Evolutionary conservation across 2,797 vertebrate genomes (phyloP).

Genomic region (Champsocephalus esox): DNA sequence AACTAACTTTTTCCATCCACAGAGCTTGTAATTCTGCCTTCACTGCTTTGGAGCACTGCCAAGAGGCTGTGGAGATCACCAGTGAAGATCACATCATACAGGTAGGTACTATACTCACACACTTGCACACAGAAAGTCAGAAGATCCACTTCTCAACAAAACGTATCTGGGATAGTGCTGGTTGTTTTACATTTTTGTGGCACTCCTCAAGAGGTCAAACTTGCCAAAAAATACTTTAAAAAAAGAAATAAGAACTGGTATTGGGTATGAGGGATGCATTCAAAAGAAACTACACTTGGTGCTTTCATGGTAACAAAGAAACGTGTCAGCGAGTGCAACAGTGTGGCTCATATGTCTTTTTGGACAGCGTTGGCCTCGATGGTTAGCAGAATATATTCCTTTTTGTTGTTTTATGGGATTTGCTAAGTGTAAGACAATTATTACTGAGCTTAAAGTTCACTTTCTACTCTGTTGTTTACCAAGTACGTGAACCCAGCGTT

Average conservation of each 20-base stretch:
- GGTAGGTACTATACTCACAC: slow-evolving; percentile 59
- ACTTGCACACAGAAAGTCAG: background rate
- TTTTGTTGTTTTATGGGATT: background rate
- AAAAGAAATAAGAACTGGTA: no score
- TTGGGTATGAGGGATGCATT: no score
- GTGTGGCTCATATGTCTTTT: no score
- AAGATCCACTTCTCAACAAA: background rate
- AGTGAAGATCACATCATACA: slow-evolving; percentile 93
- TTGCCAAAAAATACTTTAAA: no score
- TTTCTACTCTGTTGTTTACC: slow-evolving; percentile 21
- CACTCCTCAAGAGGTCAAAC: background rate
- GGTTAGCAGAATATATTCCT: background rate
- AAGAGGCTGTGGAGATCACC: slow-evolving; percentile 97
- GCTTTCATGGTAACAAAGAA: no score
- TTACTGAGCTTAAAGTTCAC: background rate
- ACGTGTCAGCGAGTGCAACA: no score
- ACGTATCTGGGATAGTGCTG: background rate
- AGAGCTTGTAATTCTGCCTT: slow-evolving; percentile 96
- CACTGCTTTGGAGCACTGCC: slow-evolving; percentile 93
- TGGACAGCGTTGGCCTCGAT: background rate
- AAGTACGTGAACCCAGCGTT: slow-evolving; percentile 98
- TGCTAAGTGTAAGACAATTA: background rate
- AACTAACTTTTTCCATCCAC: slow-evolving; percentile 46
- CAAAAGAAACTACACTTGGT: no score
- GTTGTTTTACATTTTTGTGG: background rate